Evolutionary conservation across 1,140 invertebrate genomes (phyloP), one percentile per base, ranked within the genome.

Genomic region (Diorhabda sublineata): DNA sequence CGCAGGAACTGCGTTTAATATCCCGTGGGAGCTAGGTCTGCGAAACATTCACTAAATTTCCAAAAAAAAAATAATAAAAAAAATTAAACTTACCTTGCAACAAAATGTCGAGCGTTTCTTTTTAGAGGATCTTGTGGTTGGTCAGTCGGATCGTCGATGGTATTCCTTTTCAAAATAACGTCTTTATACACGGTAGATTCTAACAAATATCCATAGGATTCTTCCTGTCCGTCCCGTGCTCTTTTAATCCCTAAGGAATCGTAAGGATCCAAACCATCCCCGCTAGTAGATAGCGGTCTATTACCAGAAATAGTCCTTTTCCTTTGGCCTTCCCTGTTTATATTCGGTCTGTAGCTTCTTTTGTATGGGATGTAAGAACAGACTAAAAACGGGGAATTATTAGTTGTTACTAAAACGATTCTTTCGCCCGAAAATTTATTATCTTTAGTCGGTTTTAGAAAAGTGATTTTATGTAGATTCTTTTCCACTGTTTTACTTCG

Each of bases 171-270:
- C 64, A 83, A 75, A 66, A 83, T 82, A 65, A 83, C 82, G 71
- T 84, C 87, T 44, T 89, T 84, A 3, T 62, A 41, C 76, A 87
- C 85, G 9, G 91, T 91, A 43, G 92, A 92, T 74, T 92, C 88
- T 69, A 97, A 82, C 61, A 96, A 82, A 78, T 92, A 89, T 61
- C 91, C 91, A 82, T 96, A 96, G 42, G 94, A 96, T 73, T 95
- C 90, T 81, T 93, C 91, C 83, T 92, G 92, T 69, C 93, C 94
- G 82, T 95, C 93, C 79, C 92, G 90, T 57, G 89, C 88, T 81
- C 87, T 87, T 78, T 94, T 91, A 68, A 95, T 86, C 57, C 93
- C 93, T 42, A 96, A 80, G 11, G 93, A 85, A 82, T 93, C 89
- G 82, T 93, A 93, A 8, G 93, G 91, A 85, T 96, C 94, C 58